Evolutionary conservation across 2,888 invertebrate genomes (phyloP), one percentile per base, ranked within the genome.

Genomic region (Epinotia demarniana): DNA sequence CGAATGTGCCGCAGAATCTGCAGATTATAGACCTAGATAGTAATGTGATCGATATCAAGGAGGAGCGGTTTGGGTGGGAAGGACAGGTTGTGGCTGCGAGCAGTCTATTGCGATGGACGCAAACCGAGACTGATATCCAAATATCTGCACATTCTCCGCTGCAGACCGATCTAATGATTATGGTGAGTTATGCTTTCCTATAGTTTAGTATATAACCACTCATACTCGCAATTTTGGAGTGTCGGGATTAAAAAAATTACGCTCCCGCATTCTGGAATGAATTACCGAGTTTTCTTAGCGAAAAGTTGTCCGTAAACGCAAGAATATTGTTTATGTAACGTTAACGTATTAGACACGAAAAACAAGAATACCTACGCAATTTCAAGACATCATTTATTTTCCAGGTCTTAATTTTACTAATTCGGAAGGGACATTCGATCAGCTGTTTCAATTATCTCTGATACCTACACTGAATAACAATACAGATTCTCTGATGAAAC

Each of bases 11-110:
- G 1, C 92, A 92, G 79, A 94, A 93, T 76, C 80, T 93, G n/a
- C 92, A 91, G 78, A 93, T 94, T 33, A 84, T 93, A 53, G 91
- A 93, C 79, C 88, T 93, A 16, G 90, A 93, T 77, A 92, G 86
- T 77, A 89, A 92, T 63, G 88, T 93, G 5, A 91, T 92, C 78
- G 91, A 93, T 78, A 90, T 92, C 60, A 92, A 90, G 77, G 93
- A 93, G 76, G 85, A 83, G 16, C 80, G 78, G 3, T 85, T 80
- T 60, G 85, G 86, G 2, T 88, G 85, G 83, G 91, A 92, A 76
- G 94, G 94, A 1, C 85, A 85, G 60, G 88, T 87, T 19, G 92
- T 92, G 6, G 90, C 90, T 0, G 91, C 91, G 0, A 93, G 93
- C 0, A 88, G 90, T 1, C 77, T 92, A 2, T 79, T 93, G 27